Evolutionary conservation across 2,888 invertebrate species (phyloP).

Genomic region (Cylloceria caligata): DNA sequence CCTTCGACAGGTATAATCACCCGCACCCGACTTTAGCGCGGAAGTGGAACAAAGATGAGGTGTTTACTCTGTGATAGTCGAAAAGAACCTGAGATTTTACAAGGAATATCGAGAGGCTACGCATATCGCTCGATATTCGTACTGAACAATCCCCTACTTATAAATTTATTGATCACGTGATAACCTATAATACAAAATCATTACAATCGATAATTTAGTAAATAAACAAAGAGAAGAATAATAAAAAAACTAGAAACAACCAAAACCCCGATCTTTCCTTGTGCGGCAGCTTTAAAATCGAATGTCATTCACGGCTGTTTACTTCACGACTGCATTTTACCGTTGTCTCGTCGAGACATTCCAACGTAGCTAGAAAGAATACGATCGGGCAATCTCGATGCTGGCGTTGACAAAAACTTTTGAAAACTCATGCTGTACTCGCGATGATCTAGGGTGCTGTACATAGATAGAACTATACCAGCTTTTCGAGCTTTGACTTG

Average conservation of each 20-base stretch:
- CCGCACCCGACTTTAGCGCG: too few relatives aligned
- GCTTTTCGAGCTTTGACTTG: constrained; percentile 40
- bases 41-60: too few relatives aligned
- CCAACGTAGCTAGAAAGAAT: constrained; percentile 55
- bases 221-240: constrained; percentile 46
- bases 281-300: constrained; percentile 51
- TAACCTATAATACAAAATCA: too few relatives aligned
- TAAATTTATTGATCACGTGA: too few relatives aligned
- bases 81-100: too few relatives aligned
- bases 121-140: too few relatives aligned
- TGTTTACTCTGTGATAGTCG: too few relatives aligned
- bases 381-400: constrained; percentile 63
- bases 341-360: constrained; percentile 31
- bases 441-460: constrained; percentile 30
- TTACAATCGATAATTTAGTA: neutral
- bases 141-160: too few relatives aligned
- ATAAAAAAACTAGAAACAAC: too few relatives aligned
- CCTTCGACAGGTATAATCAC: too few relatives aligned
- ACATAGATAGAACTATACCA: constrained; percentile 27
- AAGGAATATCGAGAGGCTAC: too few relatives aligned
- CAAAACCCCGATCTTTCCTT: constrained; percentile 47
- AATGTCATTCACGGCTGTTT: constrained; percentile 61
- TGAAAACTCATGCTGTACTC: constrained; percentile 52
- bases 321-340: constrained; percentile 59
- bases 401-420: constrained; percentile 61